phyloP scores from a whole-genome alignment of 2,888 invertebrate species.

The Netelia virgata region DNA sequence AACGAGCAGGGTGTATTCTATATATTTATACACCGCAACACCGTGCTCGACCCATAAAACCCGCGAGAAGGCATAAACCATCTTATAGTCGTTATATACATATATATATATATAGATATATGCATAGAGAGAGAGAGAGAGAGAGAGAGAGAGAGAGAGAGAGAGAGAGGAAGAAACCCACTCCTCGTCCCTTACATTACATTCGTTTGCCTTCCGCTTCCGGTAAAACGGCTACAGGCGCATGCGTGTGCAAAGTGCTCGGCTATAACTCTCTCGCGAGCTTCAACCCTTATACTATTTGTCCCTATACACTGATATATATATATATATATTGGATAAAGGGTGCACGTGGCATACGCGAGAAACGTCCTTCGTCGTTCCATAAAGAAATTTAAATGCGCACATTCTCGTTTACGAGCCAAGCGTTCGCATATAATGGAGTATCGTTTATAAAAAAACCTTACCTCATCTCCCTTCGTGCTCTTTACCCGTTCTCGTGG shows the following conservation, averaged over 20 bases:
- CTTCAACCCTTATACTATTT: too few relatives aligned
- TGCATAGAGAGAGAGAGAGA: not conserved
- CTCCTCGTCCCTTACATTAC: not conserved
- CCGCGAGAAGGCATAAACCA: slow-evolving; percentile 71
- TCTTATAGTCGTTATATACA: slow-evolving; percentile 56
- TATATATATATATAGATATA: slow-evolving; percentile 26
- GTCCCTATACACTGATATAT: not conserved
- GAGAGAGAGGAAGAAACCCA: not conserved
- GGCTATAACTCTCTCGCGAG: too few relatives aligned
- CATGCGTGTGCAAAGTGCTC: not conserved
- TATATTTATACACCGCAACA: not conserved
- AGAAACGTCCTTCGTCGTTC: too few relatives aligned
- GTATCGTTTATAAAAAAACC: too few relatives aligned
- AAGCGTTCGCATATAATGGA: too few relatives aligned
- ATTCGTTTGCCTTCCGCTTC: slow-evolving; percentile 70
- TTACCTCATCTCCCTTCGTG: too few relatives aligned
- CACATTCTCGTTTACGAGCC: too few relatives aligned
- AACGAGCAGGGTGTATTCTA: not conserved
- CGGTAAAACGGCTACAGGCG: slow-evolving; percentile 49
- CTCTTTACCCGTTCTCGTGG: too few relatives aligned
- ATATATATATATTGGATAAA: too few relatives aligned
- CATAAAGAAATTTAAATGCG: too few relatives aligned
- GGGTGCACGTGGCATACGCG: too few relatives aligned
- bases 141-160: not conserved
- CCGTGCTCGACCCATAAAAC: slow-evolving; percentile 71